Conservation (phyloP, 2,888 invertebrate species). For the Melanophora roralis region DNA sequence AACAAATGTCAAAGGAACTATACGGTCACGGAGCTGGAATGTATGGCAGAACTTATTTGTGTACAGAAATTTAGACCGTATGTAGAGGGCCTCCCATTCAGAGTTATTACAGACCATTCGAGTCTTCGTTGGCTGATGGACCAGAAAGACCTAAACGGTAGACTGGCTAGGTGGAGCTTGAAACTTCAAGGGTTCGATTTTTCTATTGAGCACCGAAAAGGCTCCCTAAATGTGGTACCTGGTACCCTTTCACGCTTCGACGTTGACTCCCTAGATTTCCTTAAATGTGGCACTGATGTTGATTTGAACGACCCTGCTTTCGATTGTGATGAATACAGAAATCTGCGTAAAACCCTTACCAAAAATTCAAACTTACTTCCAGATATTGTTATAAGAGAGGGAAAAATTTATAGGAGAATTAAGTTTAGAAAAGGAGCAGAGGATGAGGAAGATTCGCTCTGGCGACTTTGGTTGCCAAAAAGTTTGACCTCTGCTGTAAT, state of each 20-base stretch:
- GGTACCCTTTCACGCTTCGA: constrained; percentile 62
- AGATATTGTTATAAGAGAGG: no score
- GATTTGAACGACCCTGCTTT: neutral
- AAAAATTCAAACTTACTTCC: no score
- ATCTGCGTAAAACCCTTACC: neutral
- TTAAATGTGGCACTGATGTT: neutral
- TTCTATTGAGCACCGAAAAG: constrained; percentile 65
- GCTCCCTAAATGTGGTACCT: constrained; percentile 60
- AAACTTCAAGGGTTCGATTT: constrained; percentile 63
- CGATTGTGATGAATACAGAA: neutral
- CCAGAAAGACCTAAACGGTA: constrained; percentile 63
- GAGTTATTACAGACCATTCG: neutral
- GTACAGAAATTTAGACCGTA: constrained; percentile 21
- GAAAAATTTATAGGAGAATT: neutral
- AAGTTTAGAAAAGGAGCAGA: neutral
- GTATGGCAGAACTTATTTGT: no score
- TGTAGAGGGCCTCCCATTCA: constrained; percentile 53
- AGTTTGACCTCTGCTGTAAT: no score
- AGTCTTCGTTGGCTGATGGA: constrained; percentile 59
- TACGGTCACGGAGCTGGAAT: neutral
- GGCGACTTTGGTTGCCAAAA: neutral
- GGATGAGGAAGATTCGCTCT: neutral
- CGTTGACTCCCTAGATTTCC: neutral
- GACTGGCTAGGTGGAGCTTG: constrained; percentile 50
- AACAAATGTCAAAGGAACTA: neutral